Evolutionary conservation across 2,888 invertebrate species (phyloP), one percentile per base, ranked within the genome.

Genomic region (Drosophila nr. fundita): DNA sequence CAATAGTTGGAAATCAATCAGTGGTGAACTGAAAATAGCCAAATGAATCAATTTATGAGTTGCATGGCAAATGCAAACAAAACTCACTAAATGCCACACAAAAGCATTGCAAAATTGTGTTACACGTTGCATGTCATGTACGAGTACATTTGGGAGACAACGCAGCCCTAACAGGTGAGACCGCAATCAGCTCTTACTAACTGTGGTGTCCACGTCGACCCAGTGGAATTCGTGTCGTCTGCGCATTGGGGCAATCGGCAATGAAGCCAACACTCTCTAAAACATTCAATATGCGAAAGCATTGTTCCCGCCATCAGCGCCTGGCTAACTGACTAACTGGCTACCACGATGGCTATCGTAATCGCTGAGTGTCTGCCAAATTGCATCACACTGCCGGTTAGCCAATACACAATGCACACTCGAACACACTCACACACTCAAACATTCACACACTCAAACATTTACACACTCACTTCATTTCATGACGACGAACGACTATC

Each of bases 311-410:
- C 49, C 60, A 38, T 8, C 38, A 61, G 60, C 29, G 34, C 49
- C 64, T 40, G 42, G 34, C 68, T 29, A 40, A 40, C 61, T 65
- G 38, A 10, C 34, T 54, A 42, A 36, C 42, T 69, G 62, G 49
- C 74, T 40, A 45, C 24, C 45, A 15, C 45, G 45, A 10, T 68
- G 59, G 64, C 68, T 74, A 74, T 71, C 79, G 84, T 83, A 84
- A 87, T 76, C 75, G 77, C 69, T 72, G 84, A 76, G 73, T 84
- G 83, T 78, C 67, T 82, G 80, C 73, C 81, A 78, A 83, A 83
- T 83, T 83, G 85, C 83, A 82, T 83, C 83, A 83, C 74, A 77
- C 30, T 61, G 68, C 50, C 72, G 72, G 78, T 78, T 78, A 68
- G 78, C 75, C 76, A 78, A 78, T 68, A 72, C 50, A 40, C 50